Conservation (phyloP, 2,113 vertebrate genomes). For the Edolisoma coerulescens region DNA sequence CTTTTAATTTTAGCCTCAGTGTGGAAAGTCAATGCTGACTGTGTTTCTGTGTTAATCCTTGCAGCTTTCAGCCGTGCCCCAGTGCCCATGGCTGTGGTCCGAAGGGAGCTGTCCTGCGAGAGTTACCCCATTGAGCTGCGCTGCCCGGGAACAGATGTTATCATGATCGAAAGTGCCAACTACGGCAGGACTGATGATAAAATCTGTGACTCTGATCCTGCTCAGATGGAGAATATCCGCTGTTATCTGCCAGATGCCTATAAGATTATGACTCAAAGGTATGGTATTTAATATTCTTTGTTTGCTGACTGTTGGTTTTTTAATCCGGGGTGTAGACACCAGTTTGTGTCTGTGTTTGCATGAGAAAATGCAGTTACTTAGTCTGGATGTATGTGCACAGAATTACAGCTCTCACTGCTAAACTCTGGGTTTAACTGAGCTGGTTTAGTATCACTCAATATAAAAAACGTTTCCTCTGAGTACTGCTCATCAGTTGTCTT, state of each 20-base stretch:
- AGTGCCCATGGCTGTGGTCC: slow-evolving; percentile 96
- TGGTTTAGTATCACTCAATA: background rate
- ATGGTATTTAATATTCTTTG: slow-evolving; percentile 6
- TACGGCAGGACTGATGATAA: slow-evolving; percentile 97
- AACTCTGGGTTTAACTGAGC: background rate
- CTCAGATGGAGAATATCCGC: slow-evolving; percentile 98
- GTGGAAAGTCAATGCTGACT: background rate
- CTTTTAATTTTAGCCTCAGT: background rate
- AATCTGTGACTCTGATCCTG: slow-evolving; percentile 97
- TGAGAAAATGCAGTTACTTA: background rate
- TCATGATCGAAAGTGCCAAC: slow-evolving; percentile 99
- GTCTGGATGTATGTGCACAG: background rate
- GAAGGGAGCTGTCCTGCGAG: slow-evolving; percentile 96
- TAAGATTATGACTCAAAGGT: slow-evolving; percentile 99
- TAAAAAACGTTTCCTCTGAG: background rate
- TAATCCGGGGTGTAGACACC: background rate
- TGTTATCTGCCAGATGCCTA: slow-evolving; percentile 98
- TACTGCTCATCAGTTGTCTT: background rate
- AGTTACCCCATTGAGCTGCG: slow-evolving; percentile 98
- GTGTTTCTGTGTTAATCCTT: background rate
- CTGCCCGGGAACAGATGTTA: slow-evolving; percentile 96
- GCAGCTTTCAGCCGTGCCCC: slow-evolving; percentile 95
- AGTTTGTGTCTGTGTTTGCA: background rate
- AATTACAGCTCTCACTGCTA: background rate
- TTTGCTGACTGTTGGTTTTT: background rate